Evolutionary conservation across 1,140 invertebrate genomes (phyloP).

Genomic region (Akabosia matsudoensis): DNA sequence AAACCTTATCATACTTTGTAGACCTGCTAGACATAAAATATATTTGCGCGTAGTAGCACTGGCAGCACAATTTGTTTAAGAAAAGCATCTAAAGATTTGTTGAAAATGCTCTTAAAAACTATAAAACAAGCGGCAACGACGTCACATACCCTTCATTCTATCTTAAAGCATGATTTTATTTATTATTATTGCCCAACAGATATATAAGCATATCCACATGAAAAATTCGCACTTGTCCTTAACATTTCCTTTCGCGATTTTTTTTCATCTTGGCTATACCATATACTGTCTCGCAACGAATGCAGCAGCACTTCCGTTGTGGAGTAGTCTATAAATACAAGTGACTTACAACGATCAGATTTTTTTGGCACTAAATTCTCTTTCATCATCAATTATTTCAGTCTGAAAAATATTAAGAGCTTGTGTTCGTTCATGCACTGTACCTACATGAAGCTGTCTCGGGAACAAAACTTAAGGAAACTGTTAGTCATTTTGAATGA

Average conservation of each 20-base stretch:
- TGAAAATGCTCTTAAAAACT: not conserved
- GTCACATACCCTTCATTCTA: not conserved
- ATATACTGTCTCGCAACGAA: too few species aligned
- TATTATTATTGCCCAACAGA: not conserved
- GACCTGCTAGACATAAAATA: too few species aligned
- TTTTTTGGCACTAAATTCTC: slow-evolving; percentile 1
- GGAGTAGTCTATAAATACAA: not conserved
- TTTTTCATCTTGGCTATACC: not conserved
- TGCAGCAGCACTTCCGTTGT: not conserved
- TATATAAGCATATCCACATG: not conserved
- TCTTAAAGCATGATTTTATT: not conserved
- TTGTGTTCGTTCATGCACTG: too few species aligned
- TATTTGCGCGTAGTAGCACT: too few species aligned
- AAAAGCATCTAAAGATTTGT: too few species aligned
- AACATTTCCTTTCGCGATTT: not conserved
- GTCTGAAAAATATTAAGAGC: too few species aligned
- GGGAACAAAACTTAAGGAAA: too few species aligned
- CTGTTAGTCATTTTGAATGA: too few species aligned
- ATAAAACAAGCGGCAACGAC: not conserved
- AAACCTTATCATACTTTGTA: too few species aligned
- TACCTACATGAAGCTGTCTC: too few species aligned
- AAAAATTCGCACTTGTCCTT: slow-evolving; percentile 19
- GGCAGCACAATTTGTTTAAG: too few species aligned
- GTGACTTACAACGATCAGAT: slow-evolving; percentile 6
- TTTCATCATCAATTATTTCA: too few species aligned